Evolutionary conservation across 92 coral and sea anemone species (phyloP).

Genomic region (Porites cylindrica): DNA sequence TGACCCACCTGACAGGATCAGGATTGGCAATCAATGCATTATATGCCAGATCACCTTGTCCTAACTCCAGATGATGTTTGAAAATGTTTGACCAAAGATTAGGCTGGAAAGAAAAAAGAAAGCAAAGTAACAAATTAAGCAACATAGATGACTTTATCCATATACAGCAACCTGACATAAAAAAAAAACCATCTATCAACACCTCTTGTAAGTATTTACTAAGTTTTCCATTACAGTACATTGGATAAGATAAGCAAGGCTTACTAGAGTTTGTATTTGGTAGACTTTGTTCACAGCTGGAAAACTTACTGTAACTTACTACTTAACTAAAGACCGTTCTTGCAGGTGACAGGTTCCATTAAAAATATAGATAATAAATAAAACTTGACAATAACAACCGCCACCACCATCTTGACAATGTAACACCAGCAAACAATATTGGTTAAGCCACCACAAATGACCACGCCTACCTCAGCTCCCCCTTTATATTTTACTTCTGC

Average conservation of each 20-base stretch:
- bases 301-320: too few species aligned
- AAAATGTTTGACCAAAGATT: slow-evolving; percentile 97
- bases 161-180: not conserved
- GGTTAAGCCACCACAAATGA: not conserved
- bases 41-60: slow-evolving; percentile 92
- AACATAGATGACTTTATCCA: not conserved
- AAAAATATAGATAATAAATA: too few species aligned
- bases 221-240: too few species aligned
- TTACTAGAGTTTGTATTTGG: too few species aligned
- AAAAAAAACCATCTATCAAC: not conserved
- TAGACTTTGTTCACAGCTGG: too few species aligned
- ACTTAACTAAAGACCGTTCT: too few species aligned
- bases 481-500: not conserved
- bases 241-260: too few species aligned
- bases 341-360: too few species aligned
- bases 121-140: not conserved
- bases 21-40: slow-evolving; percentile 94
- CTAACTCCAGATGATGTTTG: slow-evolving; percentile 94
- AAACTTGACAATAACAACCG: too few species aligned
- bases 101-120: slow-evolving; percentile 64
- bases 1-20: slow-evolving; percentile 81
- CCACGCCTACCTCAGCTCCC: not conserved
- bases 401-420: too few species aligned
- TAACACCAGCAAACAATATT: too few species aligned
- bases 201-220: not conserved